These are phyloP conservation scores for Trichonephila clavipes DNA, from an alignment of 1,140 invertebrate species.

Conservation along the genomic window DNA sequence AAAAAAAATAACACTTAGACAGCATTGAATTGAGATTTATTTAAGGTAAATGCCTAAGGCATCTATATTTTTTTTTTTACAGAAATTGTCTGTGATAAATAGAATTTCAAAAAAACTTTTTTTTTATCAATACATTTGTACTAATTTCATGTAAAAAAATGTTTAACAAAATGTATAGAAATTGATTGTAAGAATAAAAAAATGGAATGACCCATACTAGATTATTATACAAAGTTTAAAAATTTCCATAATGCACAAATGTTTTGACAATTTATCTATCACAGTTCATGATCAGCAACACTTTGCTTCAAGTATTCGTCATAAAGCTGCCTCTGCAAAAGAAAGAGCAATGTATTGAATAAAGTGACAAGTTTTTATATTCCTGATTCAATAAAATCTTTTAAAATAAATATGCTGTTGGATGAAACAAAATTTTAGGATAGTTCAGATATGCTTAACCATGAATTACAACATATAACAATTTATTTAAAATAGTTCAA, in stretches of 20 bases:
- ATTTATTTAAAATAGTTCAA: too few relatives aligned
- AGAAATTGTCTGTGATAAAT: neutral
- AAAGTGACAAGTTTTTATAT: too few relatives aligned
- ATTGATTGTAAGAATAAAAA: constrained; percentile 9
- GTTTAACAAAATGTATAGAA: constrained; percentile 37
- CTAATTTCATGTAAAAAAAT: constrained; percentile 19
- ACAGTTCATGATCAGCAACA: constrained; percentile 83
- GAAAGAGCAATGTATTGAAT: neutral
- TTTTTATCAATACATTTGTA: constrained; percentile 15
- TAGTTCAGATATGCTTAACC: too few relatives aligned
- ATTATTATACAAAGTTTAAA: neutral
- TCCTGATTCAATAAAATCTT: too few relatives aligned
- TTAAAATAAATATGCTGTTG: neutral
- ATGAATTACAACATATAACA: too few relatives aligned
- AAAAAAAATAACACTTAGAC: too few relatives aligned
- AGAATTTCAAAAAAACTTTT: neutral
- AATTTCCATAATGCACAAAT: neutral
- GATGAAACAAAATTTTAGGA: too few relatives aligned
- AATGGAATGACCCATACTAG: constrained; percentile 36
- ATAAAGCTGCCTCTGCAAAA: constrained; percentile 82
- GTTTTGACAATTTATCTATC: neutral
- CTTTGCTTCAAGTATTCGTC: constrained; percentile 83
- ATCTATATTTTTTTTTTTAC: neutral
- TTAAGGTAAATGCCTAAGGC: too few relatives aligned
- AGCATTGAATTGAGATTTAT: too few relatives aligned